Evolutionary conservation across 2,888 invertebrate genomes (phyloP).

Genomic region (Sturmia bella): DNA sequence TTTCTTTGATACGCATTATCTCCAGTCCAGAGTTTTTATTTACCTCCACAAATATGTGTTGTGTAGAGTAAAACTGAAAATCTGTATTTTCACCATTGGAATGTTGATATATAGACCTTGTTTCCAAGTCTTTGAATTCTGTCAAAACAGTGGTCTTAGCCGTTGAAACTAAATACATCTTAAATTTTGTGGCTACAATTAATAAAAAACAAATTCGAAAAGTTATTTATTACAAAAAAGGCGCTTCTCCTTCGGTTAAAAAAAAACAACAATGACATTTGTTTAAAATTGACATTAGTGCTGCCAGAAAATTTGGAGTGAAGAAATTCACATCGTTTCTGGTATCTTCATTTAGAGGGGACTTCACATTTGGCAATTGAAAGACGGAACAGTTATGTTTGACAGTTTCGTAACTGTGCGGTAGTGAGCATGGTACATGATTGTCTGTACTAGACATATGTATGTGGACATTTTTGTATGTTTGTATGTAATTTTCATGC

Average conservation of each 20-base stretch:
- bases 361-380: too few relatives aligned
- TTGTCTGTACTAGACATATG: too few relatives aligned
- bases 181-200: not conserved
- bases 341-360: too few relatives aligned
- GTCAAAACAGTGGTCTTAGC: conserved; percentile 78
- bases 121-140: conserved; percentile 78
- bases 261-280: conserved; percentile 38
- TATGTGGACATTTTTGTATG: too few relatives aligned
- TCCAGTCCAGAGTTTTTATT: conserved; percentile 79
- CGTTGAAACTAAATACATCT: conserved; percentile 80
- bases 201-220: not conserved
- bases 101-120: conserved; percentile 77
- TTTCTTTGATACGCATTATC: conserved; percentile 78
- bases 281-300: conserved; percentile 27
- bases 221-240: not conserved
- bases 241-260: conserved; percentile 41
- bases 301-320: not conserved
- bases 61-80: conserved; percentile 79
- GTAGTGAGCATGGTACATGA: too few relatives aligned
- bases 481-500: too few relatives aligned
- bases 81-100: conserved; percentile 77
- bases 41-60: conserved; percentile 78
- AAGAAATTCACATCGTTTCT: too few relatives aligned
- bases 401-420: too few relatives aligned
- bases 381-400: too few relatives aligned